Evolutionary conservation across 37 sponge, comb jelly and placozoan genomes (phyloP).

Genomic region (Crambe crambe): DNA sequence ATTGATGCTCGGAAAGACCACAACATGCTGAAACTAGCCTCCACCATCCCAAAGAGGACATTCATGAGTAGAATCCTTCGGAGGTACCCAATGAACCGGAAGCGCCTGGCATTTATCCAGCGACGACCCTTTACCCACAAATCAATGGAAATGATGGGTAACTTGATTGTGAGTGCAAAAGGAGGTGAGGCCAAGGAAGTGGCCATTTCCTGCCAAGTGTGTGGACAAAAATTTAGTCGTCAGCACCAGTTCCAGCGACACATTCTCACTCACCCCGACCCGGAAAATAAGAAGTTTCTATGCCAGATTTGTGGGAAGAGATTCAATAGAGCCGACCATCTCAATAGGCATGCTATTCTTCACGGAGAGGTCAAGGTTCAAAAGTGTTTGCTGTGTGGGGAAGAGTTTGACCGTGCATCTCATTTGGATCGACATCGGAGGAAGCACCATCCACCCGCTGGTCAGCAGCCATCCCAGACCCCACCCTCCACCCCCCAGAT

Average conservation of each 20-base stretch:
- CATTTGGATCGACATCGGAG: conserved; percentile 74
- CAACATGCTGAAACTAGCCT: conserved; percentile 46
- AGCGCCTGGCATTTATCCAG: conserved; percentile 61
- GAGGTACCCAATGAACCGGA: conserved; percentile 35
- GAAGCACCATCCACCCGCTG: conserved; percentile 59
- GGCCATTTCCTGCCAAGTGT: conserved; percentile 55
- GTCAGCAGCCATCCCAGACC: conserved; percentile 43
- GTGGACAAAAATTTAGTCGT: conserved; percentile 45
- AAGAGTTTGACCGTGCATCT: conserved; percentile 77
- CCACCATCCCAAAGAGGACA: conserved; percentile 18
- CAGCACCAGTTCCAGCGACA: conserved; percentile 72
- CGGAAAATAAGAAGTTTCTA: conserved; percentile 72
- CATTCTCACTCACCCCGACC: conserved; percentile 75
- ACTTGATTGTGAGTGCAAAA: not conserved
- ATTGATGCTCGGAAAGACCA: conserved; percentile 59
- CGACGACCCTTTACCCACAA: not conserved
- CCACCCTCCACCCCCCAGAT: conserved; percentile 44
- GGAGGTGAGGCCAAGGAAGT: conserved; percentile 36
- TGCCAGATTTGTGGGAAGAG: conserved; percentile 83
- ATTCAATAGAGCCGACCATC: conserved; percentile 76
- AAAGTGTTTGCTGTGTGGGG: conserved; percentile 73
- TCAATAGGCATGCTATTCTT: conserved; percentile 67
- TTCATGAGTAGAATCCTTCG: conserved; percentile 50
- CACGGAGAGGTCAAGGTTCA: conserved; percentile 46
- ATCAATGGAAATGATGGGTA: conserved; percentile 3